Conservation (phyloP, 1,140 invertebrate genomes). For the Rhagoletis zephyria region DNA sequence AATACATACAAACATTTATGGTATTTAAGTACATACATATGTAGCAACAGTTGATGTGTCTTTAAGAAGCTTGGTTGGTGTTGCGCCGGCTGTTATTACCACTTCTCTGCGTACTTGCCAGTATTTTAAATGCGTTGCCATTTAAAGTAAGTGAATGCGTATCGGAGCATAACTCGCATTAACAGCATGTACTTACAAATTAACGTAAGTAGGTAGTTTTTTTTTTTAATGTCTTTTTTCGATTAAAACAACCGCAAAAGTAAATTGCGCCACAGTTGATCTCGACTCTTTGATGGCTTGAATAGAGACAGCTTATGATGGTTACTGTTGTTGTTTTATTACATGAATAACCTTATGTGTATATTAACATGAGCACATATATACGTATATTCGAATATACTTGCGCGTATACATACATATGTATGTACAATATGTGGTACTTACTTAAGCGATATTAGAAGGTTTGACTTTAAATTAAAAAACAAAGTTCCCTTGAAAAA, state of each 20-base stretch:
- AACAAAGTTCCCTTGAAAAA: too few species aligned
- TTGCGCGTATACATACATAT: neutral
- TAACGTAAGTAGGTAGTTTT: neutral
- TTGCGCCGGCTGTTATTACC: neutral
- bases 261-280: neutral
- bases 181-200: neutral
- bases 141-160: slow-evolving; percentile 26
- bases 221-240: neutral
- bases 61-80: neutral
- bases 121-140: slow-evolving; percentile 1
- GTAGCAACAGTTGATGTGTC: neutral
- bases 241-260: slow-evolving; percentile 9
- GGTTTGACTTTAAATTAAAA: too few species aligned
- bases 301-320: neutral
- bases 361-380: neutral
- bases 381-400: neutral
- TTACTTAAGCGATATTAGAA: too few species aligned
- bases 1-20: too few species aligned
- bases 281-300: neutral
- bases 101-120: neutral
- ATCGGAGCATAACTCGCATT: neutral
- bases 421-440: too few species aligned
- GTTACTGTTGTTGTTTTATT: neutral
- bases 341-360: neutral
- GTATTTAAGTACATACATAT: too few species aligned